Percentiles rank a stretch among this genome's conserved stretches.
Conservation (phyloP, 2,113 vertebrate species). For the Gallinago media region DNA sequence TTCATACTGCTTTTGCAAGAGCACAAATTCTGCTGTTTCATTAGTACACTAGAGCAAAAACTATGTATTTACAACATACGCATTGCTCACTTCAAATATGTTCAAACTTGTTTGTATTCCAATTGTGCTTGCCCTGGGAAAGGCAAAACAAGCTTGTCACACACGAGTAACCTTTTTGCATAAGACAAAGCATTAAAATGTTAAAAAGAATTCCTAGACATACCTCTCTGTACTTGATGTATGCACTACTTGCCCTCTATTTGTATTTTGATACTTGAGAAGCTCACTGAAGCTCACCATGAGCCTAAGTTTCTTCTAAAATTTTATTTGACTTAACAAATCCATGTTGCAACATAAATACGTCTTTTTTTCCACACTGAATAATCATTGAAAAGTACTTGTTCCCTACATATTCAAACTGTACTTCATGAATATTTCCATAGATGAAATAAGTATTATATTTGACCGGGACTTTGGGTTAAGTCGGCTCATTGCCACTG, state of each 20-base stretch:
- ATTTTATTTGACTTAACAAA: not conserved
- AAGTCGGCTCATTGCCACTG: not conserved
- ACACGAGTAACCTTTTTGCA: fast-evolving
- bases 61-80: not conserved
- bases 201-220: not conserved
- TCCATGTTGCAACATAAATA: not conserved
- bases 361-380: not conserved
- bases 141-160: not conserved
- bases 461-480: not conserved
- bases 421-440: not conserved
- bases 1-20: not conserved
- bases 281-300: not conserved
- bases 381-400: not conserved
- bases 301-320: not conserved
- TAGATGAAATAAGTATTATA: not conserved
- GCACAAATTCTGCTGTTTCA: not conserved
- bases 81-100: not conserved
- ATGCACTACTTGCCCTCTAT: not conserved
- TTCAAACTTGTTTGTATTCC: not conserved
- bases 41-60: not conserved
- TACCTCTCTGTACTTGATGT: not conserved
- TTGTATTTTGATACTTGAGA: not conserved
- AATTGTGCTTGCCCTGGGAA: not conserved
- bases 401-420: not conserved
- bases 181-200: not conserved